phyloP scores from a whole-genome alignment of 2,797 vertebrate genomes.

The Chrysocyon brachyurus region DNA sequence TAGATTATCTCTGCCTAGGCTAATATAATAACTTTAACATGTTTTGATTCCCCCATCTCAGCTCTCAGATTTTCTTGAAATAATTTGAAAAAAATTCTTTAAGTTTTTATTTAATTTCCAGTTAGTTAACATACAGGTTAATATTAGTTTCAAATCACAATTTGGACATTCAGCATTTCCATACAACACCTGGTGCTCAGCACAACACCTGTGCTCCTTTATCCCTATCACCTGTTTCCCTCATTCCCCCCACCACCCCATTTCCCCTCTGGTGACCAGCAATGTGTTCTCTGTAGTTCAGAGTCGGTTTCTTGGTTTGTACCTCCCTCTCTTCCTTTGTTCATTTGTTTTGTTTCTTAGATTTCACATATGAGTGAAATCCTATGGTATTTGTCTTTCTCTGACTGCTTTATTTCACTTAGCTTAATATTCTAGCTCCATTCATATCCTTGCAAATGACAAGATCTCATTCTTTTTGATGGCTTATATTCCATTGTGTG shows the following conservation, averaged over 20 bases:
- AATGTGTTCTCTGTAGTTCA: neutral
- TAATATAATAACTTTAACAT: neutral
- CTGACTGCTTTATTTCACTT: neutral
- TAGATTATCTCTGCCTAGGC: neutral
- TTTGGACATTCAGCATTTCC: neutral
- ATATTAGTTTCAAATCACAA: neutral
- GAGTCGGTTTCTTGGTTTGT: neutral
- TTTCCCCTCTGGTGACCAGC: neutral
- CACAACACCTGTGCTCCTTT: neutral
- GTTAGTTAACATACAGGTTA: neutral
- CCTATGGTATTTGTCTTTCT: neutral
- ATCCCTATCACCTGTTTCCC: neutral
- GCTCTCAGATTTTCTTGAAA: neutral
- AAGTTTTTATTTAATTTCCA: neutral
- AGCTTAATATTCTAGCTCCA: neutral
- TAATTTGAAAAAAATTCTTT: neutral
- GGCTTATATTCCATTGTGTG: neutral
- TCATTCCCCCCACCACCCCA: neutral
- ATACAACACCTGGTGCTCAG: neutral
- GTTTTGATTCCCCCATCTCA: neutral
- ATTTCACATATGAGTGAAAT: neutral
- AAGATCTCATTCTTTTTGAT: neutral
- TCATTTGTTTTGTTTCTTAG: neutral
- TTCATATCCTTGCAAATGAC: neutral
- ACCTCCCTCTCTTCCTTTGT: neutral